Conservation (phyloP, 2,797 vertebrate species). For the Neosilurus hyrtlii region DNA sequence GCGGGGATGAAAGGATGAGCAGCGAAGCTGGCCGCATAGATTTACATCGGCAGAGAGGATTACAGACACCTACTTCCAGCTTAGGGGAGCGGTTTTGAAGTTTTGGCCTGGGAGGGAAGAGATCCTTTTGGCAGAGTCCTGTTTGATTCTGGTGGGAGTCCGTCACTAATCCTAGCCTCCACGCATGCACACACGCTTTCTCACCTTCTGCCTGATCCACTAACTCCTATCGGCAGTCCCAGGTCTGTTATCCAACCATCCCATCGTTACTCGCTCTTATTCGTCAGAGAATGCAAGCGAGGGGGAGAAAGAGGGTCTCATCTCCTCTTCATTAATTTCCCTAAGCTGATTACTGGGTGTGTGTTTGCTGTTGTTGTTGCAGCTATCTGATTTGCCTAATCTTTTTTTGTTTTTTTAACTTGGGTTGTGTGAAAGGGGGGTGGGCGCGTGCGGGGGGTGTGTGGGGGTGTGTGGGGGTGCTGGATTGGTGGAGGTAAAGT, state of each 20-base stretch:
- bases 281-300: slow-evolving; percentile 37
- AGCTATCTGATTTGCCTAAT: slow-evolving; percentile 98
- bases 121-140: slow-evolving; percentile 87
- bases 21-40: slow-evolving; percentile 77
- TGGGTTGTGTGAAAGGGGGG: no score
- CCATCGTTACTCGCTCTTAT: slow-evolving; percentile 47
- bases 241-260: slow-evolving; percentile 71
- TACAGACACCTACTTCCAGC: slow-evolving; percentile 84
- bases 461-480: no score
- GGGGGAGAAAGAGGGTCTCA: slow-evolving; percentile 70
- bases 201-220: slow-evolving; percentile 93
- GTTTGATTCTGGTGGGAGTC: slow-evolving; percentile 87
- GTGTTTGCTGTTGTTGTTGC: slow-evolving; percentile 98
- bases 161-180: slow-evolving; percentile 84
- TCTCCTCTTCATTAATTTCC: slow-evolving; percentile 93
- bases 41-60: slow-evolving; percentile 86
- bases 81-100: slow-evolving; percentile 81
- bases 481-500: slow-evolving; percentile 82
- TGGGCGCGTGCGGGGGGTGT: no score
- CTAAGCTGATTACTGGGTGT: slow-evolving; percentile 95
- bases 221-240: slow-evolving; percentile 79
- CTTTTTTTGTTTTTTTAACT: slow-evolving; percentile 93
- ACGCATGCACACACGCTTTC: slow-evolving; percentile 66
- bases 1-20: slow-evolving; percentile 76
- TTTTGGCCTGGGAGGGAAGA: slow-evolving; percentile 78